Conservation (phyloP, 2,113 vertebrate genomes). For the Syngnathoides biaculeatus region DNA sequence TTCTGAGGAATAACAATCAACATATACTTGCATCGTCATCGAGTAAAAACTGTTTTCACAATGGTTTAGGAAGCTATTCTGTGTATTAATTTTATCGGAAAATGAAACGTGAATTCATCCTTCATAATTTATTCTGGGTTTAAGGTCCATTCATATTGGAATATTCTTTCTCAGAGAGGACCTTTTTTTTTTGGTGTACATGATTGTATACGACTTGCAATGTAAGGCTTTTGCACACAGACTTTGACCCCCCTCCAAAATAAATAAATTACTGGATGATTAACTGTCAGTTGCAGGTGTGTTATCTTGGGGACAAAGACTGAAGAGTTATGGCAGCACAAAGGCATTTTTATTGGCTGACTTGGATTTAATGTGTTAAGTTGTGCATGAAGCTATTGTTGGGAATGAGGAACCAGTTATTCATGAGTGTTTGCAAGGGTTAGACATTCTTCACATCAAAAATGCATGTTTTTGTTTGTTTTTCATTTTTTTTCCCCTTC, state of each 20-base stretch:
- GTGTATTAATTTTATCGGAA: not conserved
- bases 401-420: constrained; percentile 14
- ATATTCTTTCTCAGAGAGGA: constrained; percentile 8
- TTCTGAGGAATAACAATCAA: not conserved
- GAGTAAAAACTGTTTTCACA: too few species aligned
- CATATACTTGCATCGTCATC: not conserved
- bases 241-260: constrained; percentile 4
- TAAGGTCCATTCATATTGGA: not conserved
- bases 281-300: constrained; percentile 10
- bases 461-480: not conserved
- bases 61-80: not conserved
- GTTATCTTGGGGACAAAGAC: constrained; percentile 30
- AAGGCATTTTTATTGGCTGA: not conserved
- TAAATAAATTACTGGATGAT: constrained; percentile 26
- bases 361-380: constrained; percentile 6
- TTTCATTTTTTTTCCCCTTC: not conserved
- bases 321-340: not conserved
- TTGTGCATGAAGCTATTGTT: constrained; percentile 4
- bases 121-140: not conserved
- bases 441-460: not conserved
- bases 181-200: not conserved
- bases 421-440: not conserved
- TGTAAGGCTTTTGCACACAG: not conserved
- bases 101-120: not conserved
- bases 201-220: constrained; percentile 12